These are phyloP conservation scores for Tupaia chinensis DNA, from an alignment of 2,113 vertebrate genomes.

Conservation along the genomic window DNA sequence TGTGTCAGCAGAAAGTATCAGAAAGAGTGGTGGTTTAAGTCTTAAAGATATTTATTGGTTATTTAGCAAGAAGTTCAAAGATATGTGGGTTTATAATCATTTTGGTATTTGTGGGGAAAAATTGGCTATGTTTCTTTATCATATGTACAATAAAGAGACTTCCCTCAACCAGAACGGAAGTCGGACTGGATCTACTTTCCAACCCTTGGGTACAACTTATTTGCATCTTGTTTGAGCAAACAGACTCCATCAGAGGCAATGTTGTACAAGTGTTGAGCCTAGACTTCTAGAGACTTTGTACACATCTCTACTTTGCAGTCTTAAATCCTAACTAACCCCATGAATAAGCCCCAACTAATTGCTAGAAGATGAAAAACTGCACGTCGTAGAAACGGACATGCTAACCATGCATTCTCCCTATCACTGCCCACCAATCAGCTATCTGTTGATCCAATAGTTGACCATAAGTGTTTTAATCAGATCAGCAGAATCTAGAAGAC, in stretches of 20 bases:
- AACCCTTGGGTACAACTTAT: not conserved
- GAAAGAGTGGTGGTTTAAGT: slow-evolving; percentile 11
- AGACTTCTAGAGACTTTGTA: not conserved
- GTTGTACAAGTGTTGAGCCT: not conserved
- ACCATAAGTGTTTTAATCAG: not conserved
- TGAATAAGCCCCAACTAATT: not conserved
- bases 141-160: not conserved
- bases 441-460: not conserved
- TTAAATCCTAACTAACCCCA: not conserved
- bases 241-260: not conserved
- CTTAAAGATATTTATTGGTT: not conserved
- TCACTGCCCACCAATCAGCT: not conserved
- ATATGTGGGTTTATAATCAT: not conserved
- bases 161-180: too few relatives aligned
- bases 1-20: not conserved
- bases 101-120: not conserved
- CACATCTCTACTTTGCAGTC: not conserved
- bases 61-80: not conserved
- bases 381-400: not conserved
- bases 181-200: not conserved
- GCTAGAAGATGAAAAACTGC: not conserved
- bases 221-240: not conserved
- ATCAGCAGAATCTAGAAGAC: not conserved
- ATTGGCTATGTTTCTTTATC: not conserved
- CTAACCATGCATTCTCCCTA: not conserved